These are phyloP conservation scores for Nymphicus hollandicus DNA, from an alignment of 2,113 vertebrate species.

Conservation along the genomic window DNA sequence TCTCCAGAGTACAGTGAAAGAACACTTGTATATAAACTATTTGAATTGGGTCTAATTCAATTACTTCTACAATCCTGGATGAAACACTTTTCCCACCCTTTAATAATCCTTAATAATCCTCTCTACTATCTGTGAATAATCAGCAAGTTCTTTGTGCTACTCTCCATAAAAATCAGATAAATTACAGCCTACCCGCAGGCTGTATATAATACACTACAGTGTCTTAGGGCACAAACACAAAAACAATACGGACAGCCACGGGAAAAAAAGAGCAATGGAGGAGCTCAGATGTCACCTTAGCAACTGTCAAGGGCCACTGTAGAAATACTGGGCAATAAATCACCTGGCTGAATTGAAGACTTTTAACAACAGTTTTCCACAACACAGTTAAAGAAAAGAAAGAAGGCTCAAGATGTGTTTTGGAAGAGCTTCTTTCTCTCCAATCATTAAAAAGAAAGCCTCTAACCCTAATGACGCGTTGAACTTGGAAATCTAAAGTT, in stretches of 20 bases:
- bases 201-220: neutral
- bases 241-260: neutral
- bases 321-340: neutral
- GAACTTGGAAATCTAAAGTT: neutral
- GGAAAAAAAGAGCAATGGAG: neutral
- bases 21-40: constrained; percentile 4
- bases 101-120: constrained; percentile 49
- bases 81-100: constrained; percentile 52
- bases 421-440: neutral
- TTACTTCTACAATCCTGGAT: constrained; percentile 35
- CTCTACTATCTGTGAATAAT: neutral
- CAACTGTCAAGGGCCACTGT: neutral
- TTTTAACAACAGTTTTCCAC: neutral
- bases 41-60: constrained; percentile 40
- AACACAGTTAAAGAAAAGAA: neutral
- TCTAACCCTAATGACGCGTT: neutral
- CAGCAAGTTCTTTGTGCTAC: neutral
- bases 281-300: neutral
- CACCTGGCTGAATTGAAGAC: neutral
- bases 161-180: neutral
- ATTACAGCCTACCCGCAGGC: neutral
- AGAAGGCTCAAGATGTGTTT: neutral
- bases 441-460: neutral
- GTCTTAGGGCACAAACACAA: neutral
- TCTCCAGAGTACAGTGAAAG: neutral